phyloP scores from a whole-genome alignment of 2,888 invertebrate genomes.

The Ophion obscuratus region DNA sequence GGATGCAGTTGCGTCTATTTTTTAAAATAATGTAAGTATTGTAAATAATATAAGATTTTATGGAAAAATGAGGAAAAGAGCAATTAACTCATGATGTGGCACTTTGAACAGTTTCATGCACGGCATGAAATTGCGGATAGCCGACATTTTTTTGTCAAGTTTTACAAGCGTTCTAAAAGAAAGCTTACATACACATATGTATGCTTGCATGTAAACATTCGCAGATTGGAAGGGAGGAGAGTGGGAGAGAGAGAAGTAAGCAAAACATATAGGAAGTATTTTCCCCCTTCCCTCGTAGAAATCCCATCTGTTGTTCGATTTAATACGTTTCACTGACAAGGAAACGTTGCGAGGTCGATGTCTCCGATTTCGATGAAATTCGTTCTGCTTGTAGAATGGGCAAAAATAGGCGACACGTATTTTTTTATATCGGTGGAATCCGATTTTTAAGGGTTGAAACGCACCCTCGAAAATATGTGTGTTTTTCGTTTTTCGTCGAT shows the following conservation, averaged over 20 bases:
- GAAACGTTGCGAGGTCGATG: no score
- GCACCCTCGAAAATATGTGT: no score
- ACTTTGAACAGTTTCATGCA: neutral
- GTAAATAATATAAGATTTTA: neutral
- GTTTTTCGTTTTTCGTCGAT: no score
- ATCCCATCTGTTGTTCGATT: constrained; percentile 57
- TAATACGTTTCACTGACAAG: constrained; percentile 41
- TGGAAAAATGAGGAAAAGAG: neutral
- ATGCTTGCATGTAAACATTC: neutral
- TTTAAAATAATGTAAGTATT: neutral
- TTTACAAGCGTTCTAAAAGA: constrained; percentile 9
- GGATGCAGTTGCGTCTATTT: no score
- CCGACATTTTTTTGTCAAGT: constrained; percentile 17
- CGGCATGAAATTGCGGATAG: neutral
- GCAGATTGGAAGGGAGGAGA: neutral
- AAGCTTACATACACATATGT: neutral
- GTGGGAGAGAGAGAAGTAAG: neutral
- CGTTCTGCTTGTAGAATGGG: no score
- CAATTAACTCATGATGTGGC: neutral
- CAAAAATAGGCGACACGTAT: no score
- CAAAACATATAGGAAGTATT: neutral
- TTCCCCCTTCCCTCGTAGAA: constrained; percentile 16
- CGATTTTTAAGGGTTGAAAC: no score
- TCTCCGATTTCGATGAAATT: no score
- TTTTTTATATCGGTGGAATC: no score